Evolutionary conservation across 2,797 vertebrate species (phyloP).

Genomic region (Hapalemur alaotrensis): DNA sequence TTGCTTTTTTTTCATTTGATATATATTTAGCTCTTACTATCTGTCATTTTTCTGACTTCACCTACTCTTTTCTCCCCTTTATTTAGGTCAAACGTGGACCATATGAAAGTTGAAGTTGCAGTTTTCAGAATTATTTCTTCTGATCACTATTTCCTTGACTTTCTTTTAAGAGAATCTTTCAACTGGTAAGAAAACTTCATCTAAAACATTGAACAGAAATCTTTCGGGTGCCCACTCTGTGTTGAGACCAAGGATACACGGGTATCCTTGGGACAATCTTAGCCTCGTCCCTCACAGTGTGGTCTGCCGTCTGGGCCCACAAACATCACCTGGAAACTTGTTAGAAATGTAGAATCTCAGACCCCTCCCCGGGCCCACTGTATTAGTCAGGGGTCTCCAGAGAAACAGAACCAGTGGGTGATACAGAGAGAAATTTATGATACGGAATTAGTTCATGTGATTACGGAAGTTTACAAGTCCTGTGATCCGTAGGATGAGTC

Average conservation of each 20-base stretch:
- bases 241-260: background rate
- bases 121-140: constrained; percentile 3
- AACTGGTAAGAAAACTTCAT: background rate
- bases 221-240: background rate
- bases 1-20: background rate
- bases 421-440: background rate
- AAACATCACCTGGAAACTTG: background rate
- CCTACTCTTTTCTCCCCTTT: constrained; percentile 9
- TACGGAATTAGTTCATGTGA: background rate
- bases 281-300: background rate
- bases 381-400: background rate
- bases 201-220: background rate
- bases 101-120: background rate
- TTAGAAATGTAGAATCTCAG: background rate
- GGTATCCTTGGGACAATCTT: background rate
- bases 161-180: background rate
- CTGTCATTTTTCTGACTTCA: background rate
- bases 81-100: background rate
- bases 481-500: background rate
- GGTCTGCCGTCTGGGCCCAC: background rate
- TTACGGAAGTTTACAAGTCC: background rate
- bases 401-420: background rate
- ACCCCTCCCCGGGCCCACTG: background rate
- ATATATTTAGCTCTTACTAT: background rate
- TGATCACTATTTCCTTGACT: background rate